Evolutionary conservation across 1,140 invertebrate genomes (phyloP).

Genomic region (Drosophila gunungcola): DNA sequence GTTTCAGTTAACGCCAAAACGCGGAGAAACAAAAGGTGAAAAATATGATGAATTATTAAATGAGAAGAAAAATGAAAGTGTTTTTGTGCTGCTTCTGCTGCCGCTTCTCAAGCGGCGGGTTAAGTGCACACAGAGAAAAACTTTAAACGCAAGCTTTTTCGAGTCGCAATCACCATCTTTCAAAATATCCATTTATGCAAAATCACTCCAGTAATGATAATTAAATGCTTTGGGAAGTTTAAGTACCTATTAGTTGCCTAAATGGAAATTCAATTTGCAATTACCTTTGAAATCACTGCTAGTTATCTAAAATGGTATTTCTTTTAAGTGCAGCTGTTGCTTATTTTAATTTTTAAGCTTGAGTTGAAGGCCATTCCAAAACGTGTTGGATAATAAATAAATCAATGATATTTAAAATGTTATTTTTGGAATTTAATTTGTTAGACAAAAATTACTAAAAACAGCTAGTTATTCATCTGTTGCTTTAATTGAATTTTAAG

Average conservation of each 20-base stretch:
- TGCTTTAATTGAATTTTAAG: too few relatives aligned
- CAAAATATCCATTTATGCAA: not conserved
- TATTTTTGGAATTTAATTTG: too few relatives aligned
- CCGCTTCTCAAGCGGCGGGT: slow-evolving; percentile 33
- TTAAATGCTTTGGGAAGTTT: not conserved
- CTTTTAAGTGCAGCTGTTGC: too few relatives aligned
- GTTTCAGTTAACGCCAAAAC: slow-evolving; percentile 48
- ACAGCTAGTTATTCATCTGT: too few relatives aligned
- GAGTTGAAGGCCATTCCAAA: too few relatives aligned
- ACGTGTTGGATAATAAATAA: too few relatives aligned
- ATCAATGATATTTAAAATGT: too few relatives aligned
- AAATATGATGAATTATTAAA: slow-evolving; percentile 78
- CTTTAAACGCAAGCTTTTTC: not conserved
- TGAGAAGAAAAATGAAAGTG: slow-evolving; percentile 81
- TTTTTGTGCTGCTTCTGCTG: slow-evolving; percentile 62
- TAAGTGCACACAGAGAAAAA: slow-evolving; percentile 40
- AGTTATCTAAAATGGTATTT: not conserved
- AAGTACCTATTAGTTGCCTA: not conserved
- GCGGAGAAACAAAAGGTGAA: slow-evolving; percentile 50
- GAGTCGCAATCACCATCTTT: not conserved
- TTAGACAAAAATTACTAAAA: too few relatives aligned
- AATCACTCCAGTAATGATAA: not conserved
- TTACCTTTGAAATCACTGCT: not conserved
- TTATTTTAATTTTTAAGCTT: too few relatives aligned
- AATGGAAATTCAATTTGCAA: not conserved